Percentiles rank a stretch among this genome's conserved stretches.
These are phyloP conservation scores for Cyphomyrmex costatus DNA, from an alignment of 1,140 invertebrate genomes.

Conservation along the genomic window DNA sequence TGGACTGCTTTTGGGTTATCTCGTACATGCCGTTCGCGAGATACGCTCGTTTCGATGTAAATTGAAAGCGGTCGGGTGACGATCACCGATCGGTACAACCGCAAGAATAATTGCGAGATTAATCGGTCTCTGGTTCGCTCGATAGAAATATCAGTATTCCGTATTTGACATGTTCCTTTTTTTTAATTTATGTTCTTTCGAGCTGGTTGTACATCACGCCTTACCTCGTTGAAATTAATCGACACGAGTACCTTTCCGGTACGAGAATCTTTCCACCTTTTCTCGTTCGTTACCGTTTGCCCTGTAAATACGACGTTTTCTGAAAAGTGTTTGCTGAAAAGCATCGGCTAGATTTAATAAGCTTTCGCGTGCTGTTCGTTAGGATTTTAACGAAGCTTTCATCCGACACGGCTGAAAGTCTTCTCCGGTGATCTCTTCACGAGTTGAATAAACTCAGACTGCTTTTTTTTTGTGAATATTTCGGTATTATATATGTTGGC, in stretches of 20 bases:
- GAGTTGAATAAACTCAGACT: neutral
- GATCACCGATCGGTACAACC: slow-evolving; percentile 13
- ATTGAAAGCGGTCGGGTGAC: slow-evolving; percentile 53
- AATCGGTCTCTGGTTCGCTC: slow-evolving; percentile 18
- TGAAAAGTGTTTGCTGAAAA: slow-evolving; percentile 53
- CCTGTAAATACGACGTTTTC: slow-evolving; percentile 50
- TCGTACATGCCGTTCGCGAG: slow-evolving; percentile 37
- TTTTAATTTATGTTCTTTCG: slow-evolving; percentile 12
- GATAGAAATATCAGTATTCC: slow-evolving; percentile 35
- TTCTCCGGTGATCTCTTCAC: neutral
- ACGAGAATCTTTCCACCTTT: slow-evolving; percentile 44
- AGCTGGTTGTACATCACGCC: neutral
- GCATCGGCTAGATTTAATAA: slow-evolving; percentile 59
- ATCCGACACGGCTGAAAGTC: slow-evolving; percentile 28
- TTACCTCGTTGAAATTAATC: slow-evolving; percentile 32
- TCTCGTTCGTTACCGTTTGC: slow-evolving; percentile 61
- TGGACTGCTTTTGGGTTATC: slow-evolving; percentile 23
- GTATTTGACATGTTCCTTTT: slow-evolving; percentile 14
- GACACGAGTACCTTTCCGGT: slow-evolving; percentile 9
- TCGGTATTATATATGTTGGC: slow-evolving; percentile 12
- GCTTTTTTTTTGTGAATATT: neutral
- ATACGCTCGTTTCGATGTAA: slow-evolving; percentile 59
- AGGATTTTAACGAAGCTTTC: slow-evolving; percentile 62
- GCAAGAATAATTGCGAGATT: slow-evolving; percentile 53
- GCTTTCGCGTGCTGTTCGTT: slow-evolving; percentile 54